phyloP scores from a whole-genome alignment of 2,113 vertebrate genomes.

The Pundamilia nyererei region DNA sequence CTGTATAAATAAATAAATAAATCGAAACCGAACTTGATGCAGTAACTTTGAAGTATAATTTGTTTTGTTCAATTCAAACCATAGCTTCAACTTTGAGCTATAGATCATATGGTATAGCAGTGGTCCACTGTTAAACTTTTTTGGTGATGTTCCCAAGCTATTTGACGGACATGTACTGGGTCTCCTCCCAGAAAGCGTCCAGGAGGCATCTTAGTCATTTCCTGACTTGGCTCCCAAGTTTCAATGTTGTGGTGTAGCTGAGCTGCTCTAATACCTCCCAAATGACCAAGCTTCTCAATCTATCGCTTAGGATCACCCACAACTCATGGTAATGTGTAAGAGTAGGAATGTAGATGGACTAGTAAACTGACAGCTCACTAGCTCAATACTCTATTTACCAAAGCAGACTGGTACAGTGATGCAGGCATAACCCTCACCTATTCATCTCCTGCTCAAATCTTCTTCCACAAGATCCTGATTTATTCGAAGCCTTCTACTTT shows the following conservation, averaged over 20 bases:
- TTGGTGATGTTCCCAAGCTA: neutral
- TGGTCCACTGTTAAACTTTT: neutral
- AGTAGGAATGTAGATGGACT: neutral
- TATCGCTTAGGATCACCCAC: neutral
- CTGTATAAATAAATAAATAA: neutral
- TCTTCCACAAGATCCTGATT: neutral
- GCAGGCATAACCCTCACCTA: neutral
- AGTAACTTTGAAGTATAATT: neutral
- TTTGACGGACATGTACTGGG: neutral
- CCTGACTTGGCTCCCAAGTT: neutral
- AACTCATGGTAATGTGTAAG: neutral
- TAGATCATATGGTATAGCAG: neutral
- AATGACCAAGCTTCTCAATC: neutral
- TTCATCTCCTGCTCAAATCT: neutral
- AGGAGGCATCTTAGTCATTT: neutral
- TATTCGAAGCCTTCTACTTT: neutral
- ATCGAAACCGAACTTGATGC: rapidly evolving
- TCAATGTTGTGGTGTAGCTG: neutral
- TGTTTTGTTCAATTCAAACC: neutral
- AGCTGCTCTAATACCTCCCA: neutral
- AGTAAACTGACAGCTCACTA: neutral
- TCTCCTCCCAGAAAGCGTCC: neutral
- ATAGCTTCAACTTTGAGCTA: neutral
- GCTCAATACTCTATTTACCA: neutral
- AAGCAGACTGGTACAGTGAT: neutral